Base-by-base conservation (phyloP, 2,797 vertebrate species). In the Clarias platycephalus region DNA sequence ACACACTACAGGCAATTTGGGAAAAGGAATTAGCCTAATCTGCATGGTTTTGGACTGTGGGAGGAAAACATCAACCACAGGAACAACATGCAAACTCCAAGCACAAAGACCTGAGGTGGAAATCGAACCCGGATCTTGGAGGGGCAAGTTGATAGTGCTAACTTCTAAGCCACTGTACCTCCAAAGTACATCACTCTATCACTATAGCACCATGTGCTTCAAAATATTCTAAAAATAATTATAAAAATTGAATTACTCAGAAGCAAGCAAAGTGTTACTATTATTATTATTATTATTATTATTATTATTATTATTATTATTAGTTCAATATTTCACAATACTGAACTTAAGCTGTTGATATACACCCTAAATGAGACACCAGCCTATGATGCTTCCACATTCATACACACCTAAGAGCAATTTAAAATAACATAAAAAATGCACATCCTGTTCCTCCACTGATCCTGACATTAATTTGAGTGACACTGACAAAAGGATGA, bases 401-500 rank as follows among this genome's bases (percentile, higher is more conserved):
- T 24, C 34, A 24, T 37, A 70, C 18, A 70, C 22, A 6, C 10
- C 22, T n/a, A 44, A 37, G 4, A 5, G 2, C 22, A 44, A 44
- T 71, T 71, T 15, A n/a, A 22, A 71, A 49, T 13, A 44, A 44
- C 40, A 44, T 4, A 4, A 40, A 40, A 44, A 44, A 0, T 72
- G 8, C 24, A 44, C 40, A 26, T 71, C 15, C 13, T 24, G 68
- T 71, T n/a, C 40, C 40, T 72, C 16, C 70, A 72, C 40, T 16
- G 26, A 31, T 40, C 44, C 44, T 57, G 84, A 66, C 84, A 57
- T 60, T 80, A 13, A 55, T 67, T 75, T 75, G 31, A 28, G 34
- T 74, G 66, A 57, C 67, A 18, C 22, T 83, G 55, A 81, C 85
- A 60, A 71, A 28, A 75, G 16, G 49, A 75, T 4, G 72, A 15